Conservation (phyloP, 1,140 invertebrate genomes). For the Probaryconus sp. region DNA sequence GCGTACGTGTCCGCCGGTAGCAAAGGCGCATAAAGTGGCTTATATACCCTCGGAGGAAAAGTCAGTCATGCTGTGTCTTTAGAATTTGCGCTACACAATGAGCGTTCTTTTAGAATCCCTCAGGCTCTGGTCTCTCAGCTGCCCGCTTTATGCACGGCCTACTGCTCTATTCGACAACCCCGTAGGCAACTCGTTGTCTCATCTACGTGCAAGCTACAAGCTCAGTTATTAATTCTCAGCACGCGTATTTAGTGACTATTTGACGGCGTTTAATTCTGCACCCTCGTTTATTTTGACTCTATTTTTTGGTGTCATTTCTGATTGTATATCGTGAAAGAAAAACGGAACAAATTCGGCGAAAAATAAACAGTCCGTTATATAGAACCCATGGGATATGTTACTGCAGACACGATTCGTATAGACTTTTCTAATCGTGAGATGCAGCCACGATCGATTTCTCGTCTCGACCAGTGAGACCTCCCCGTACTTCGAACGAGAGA, state of each 20-base stretch:
- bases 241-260: conserved; percentile 63
- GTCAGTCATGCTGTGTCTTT: conserved; percentile 59
- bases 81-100: conserved; percentile 56
- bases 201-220: conserved; percentile 61
- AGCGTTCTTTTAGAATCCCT: conserved; percentile 56
- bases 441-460: conserved; percentile 62
- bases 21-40: conserved; percentile 56
- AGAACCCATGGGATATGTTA: conserved; percentile 35
- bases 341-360: conserved; percentile 36
- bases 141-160: conserved; percentile 72
- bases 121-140: conserved; percentile 67
- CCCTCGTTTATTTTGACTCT: not conserved
- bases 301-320: conserved; percentile 13
- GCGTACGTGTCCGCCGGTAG: conserved; percentile 22
- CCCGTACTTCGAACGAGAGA: conserved; percentile 42
- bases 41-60: conserved; percentile 48
- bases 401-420: conserved; percentile 28
- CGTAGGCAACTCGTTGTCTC: conserved; percentile 59
- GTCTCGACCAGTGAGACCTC: conserved; percentile 37
- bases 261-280: conserved; percentile 28
- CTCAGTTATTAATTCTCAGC: conserved; percentile 76
- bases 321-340: not conserved
- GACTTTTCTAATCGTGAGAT: conserved; percentile 60
- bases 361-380: conserved; percentile 43
- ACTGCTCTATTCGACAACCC: conserved; percentile 70